phyloP scores from a whole-genome alignment of 2,888 invertebrate species.

The Erannis defoliaria region DNA sequence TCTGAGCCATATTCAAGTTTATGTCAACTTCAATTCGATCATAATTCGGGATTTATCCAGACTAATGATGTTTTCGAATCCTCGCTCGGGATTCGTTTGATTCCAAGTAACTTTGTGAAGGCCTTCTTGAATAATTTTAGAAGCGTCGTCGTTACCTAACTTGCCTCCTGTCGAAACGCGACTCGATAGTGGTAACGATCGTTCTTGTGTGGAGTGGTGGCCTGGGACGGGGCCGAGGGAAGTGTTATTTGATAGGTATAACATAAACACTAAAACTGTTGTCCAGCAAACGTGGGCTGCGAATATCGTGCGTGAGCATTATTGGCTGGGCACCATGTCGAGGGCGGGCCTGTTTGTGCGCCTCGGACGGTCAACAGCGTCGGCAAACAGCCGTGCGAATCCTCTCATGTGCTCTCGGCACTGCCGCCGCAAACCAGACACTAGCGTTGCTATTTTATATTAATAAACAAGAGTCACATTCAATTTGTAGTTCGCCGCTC shows the following conservation, averaged over 20 bases:
- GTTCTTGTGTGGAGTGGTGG: slow-evolving; percentile 24
- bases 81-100: slow-evolving; percentile 49
- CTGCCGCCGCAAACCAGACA: slow-evolving; percentile 29
- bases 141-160: slow-evolving; percentile 20
- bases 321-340: slow-evolving; percentile 66
- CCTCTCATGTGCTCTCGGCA: slow-evolving; percentile 59
- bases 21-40: slow-evolving; percentile 60
- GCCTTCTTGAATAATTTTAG: slow-evolving; percentile 29
- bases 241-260: slow-evolving; percentile 55
- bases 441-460: slow-evolving; percentile 61
- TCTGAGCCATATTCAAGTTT: slow-evolving; percentile 67
- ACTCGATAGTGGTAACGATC: slow-evolving; percentile 20
- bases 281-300: slow-evolving; percentile 63
- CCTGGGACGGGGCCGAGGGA: slow-evolving; percentile 40
- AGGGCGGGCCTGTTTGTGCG: slow-evolving; percentile 66
- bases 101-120: slow-evolving; percentile 36
- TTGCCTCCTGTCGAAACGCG: slow-evolving; percentile 11
- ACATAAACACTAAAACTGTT: slow-evolving; percentile 62
- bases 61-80: slow-evolving; percentile 61
- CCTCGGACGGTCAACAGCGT: slow-evolving; percentile 70
- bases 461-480: slow-evolving; percentile 54
- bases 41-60: slow-evolving; percentile 49
- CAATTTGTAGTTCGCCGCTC: slow-evolving; percentile 45
- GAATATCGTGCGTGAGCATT: slow-evolving; percentile 72
- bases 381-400: slow-evolving; percentile 73